These are phyloP conservation scores for Helicoverpa zea DNA, from an alignment of 1,140 invertebrate species.

Conservation along the genomic window DNA sequence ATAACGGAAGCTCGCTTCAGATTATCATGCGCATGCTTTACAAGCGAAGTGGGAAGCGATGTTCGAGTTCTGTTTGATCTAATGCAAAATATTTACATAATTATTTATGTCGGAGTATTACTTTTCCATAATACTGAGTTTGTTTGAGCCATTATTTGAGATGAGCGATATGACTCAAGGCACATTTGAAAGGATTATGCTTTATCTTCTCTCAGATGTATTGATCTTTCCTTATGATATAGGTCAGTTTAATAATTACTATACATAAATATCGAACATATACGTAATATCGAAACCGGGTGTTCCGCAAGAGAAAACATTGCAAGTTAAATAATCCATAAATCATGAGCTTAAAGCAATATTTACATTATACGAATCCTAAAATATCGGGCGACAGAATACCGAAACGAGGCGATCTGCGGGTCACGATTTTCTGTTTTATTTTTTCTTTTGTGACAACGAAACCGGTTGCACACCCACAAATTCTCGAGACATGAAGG, in stretches of 20 bases:
- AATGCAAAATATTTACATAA: conserved; percentile 20
- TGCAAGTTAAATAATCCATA: conserved; percentile 73
- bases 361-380: conserved; percentile 71
- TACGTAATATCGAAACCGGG: conserved; percentile 56
- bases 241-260: conserved; percentile 51
- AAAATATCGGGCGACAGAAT: conserved; percentile 65
- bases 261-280: conserved; percentile 3
- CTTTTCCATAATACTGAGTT: conserved; percentile 4
- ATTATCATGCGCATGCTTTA: background rate
- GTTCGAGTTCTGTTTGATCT: conserved; percentile 18
- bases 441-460: conserved; percentile 51
- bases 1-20: background rate
- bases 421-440: conserved; percentile 51
- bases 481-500: conserved; percentile 49
- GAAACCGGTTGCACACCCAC: conserved; percentile 53
- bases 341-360: conserved; percentile 72
- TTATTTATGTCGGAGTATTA: conserved; percentile 3
- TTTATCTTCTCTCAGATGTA: conserved; percentile 8
- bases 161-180: conserved; percentile 3
- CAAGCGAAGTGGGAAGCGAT: background rate
- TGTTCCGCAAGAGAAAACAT: conserved; percentile 60
- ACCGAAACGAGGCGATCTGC: conserved; percentile 49
- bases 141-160: background rate
- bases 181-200: background rate
- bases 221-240: conserved; percentile 30